phyloP scores from a whole-genome alignment of 2,888 invertebrate species.

The Trachelus troglodyta region DNA sequence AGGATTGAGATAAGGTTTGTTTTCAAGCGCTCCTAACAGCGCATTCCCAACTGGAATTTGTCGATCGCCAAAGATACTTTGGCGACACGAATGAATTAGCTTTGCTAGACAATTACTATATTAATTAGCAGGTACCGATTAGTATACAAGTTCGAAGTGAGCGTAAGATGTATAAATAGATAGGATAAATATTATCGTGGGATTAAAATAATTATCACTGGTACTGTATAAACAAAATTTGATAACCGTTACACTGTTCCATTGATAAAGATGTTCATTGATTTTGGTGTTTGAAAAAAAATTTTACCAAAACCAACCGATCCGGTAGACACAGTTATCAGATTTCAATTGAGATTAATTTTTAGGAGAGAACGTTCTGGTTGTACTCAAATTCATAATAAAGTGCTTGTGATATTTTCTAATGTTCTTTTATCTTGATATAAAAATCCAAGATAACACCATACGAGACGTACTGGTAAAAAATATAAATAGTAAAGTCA shows the following conservation, averaged over 20 bases:
- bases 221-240: not conserved
- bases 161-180: conserved; percentile 10
- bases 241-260: not conserved
- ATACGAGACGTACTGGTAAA: not conserved
- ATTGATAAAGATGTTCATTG: not conserved
- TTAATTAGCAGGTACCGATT: conserved; percentile 27
- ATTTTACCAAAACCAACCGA: not conserved
- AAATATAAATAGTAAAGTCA: not conserved
- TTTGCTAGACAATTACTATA: not conserved
- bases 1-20: not conserved
- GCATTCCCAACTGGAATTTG: not conserved
- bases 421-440: not conserved
- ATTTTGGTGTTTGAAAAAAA: not conserved
- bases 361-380: not conserved
- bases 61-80: not conserved
- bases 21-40: not conserved
- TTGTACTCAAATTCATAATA: not conserved
- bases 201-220: not conserved
- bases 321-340: not conserved
- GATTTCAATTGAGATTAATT: not conserved
- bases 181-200: not conserved
- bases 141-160: conserved; percentile 48
- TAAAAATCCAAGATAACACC: not conserved
- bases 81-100: not conserved
- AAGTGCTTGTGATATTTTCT: not conserved